Conservation (phyloP, 1,140 invertebrate species). For the Belonocnema kinseyi region DNA sequence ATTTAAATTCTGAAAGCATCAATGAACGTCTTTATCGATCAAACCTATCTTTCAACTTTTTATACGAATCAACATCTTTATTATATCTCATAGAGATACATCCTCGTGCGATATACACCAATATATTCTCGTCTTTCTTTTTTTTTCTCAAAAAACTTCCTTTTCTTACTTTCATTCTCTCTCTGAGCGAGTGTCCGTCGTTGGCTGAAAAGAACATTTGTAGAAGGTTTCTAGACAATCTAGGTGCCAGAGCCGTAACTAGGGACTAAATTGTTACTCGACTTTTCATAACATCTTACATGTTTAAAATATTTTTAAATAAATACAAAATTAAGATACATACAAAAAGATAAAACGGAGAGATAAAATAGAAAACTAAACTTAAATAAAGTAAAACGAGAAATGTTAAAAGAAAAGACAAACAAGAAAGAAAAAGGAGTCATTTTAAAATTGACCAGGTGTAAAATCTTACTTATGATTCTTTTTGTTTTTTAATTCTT, state of each 20-base stretch:
- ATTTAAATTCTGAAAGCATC: too few relatives aligned
- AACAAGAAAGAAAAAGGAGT: conserved; percentile 9
- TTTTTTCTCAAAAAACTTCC: conserved; percentile 19
- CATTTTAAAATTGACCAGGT: background rate
- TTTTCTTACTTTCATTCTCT: conserved; percentile 24
- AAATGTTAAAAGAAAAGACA: background rate
- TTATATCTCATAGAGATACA: conserved; percentile 41
- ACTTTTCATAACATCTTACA: background rate
- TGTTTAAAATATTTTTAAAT: background rate
- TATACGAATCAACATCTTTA: conserved; percentile 28
- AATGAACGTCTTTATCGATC: background rate
- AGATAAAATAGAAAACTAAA: conserved; percentile 7
- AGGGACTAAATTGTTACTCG: background rate
- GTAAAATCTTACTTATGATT: conserved; percentile 13
- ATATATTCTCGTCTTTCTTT: conserved; percentile 29
- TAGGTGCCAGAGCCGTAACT: conserved; percentile 29
- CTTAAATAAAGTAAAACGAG: conserved; percentile 2
- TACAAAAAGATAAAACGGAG: background rate
- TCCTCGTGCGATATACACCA: conserved; percentile 45
- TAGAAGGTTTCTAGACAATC: conserved; percentile 52
- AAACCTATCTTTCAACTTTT: background rate
- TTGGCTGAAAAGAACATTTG: conserved; percentile 72
- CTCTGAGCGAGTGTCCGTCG: conserved; percentile 38
- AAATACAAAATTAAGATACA: background rate
- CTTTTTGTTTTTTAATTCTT: background rate